Evolutionary conservation across 2,888 invertebrate species (phyloP).

Genomic region (Cephonodes hylas): DNA sequence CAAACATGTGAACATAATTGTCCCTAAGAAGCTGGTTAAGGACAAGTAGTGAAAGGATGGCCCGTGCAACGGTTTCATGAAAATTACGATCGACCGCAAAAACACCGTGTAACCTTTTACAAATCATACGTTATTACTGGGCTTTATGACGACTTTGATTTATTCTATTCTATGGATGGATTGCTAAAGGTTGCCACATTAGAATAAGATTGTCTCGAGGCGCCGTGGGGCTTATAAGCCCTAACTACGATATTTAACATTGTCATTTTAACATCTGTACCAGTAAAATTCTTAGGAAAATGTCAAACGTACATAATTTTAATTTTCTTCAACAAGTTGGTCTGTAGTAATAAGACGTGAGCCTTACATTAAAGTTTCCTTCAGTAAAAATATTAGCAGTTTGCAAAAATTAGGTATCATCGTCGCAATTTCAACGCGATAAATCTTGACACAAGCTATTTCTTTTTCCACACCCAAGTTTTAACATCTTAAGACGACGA

Average conservation of each 20-base stretch:
- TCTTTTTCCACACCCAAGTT: too few species aligned
- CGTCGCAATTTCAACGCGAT: too few species aligned
- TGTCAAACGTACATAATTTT: too few species aligned
- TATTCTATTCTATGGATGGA: neutral
- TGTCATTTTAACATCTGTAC: neutral
- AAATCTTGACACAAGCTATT: too few species aligned
- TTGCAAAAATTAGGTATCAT: too few species aligned
- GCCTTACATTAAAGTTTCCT: too few species aligned
- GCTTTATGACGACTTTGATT: conserved; percentile 9
- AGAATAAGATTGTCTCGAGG: neutral
- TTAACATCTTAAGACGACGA: too few species aligned
- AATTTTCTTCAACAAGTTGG: too few species aligned
- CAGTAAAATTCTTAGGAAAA: too few species aligned
- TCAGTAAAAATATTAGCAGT: too few species aligned
- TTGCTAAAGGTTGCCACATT: neutral
- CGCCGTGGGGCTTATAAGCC: neutral
- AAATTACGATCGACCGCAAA: conserved; percentile 1
- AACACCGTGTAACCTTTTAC: conserved; percentile 2
- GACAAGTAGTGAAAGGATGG: neutral
- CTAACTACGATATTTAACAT: neutral
- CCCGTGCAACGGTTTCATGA: conserved; percentile 1
- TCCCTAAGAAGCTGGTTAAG: neutral
- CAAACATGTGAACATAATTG: neutral
- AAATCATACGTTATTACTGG: conserved; percentile 6
- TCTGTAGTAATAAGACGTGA: too few species aligned